Evolutionary conservation across 2,888 invertebrate genomes (phyloP), one percentile per base, ranked within the genome.

Genomic region (Catocala nupta): DNA sequence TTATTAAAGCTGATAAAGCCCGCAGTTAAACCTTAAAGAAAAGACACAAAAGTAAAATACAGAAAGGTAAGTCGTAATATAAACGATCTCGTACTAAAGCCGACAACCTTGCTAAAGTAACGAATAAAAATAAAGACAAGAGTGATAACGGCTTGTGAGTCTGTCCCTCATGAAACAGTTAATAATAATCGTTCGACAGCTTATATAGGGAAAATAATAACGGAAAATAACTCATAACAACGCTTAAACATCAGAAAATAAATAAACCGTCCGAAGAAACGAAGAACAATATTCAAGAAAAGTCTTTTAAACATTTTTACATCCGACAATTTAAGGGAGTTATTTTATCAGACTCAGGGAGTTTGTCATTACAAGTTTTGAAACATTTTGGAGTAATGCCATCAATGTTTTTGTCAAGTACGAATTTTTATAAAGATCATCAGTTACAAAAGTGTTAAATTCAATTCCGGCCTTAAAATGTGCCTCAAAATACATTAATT

Each of bases 161-260:
- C n/a, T 49, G 54, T 49, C 48, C 44, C 47, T 51, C 61, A 45
- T 61, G 53, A 60, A 57, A 54, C 54, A 54, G 65, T 56, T 75
- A 58, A 69, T 63, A 67, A 61, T 63, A 48, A 62, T 59, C 51
- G 53, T 62, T 64, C 49, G 61, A 62, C 53, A 54, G 48, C 8
- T 55, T 43, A 51, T 43, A 63, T 48, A 39, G 75, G 69, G 69
- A 71, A 78, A 65, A 57, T 62, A 54, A 59, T 64, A 53, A 59
- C 67, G 56, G 72, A 71, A 68, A 62, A 65, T 68, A 68, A 70
- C 54, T 55, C 52, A 68, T 68, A 72, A 78, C 59, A 72, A 68
- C 63, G 59, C 39, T 65, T 63, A 75, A 75, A 65, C 49, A 59
- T 64, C 70, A 70, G 66, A 65, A 75, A 72, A 78, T 68, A 75